These are phyloP conservation scores for Ceriagrion tenellum DNA, from an alignment of 2,888 invertebrate species.

Conservation along the genomic window DNA sequence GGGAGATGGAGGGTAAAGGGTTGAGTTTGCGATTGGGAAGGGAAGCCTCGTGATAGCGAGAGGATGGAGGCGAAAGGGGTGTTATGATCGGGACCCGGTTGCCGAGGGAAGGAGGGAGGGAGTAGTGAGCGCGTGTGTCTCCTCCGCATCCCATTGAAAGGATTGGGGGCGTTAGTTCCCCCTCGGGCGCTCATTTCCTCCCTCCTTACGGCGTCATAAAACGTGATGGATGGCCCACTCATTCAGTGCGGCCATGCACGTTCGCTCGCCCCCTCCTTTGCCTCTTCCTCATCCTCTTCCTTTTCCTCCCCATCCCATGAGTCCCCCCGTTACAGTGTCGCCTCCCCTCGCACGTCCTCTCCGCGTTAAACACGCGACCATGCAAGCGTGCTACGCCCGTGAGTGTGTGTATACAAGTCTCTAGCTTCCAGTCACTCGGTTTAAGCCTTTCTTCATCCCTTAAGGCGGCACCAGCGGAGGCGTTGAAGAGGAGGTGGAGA, in stretches of 20 bases:
- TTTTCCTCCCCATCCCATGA: conserved; percentile 71
- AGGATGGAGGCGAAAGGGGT: neutral
- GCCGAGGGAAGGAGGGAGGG: neutral
- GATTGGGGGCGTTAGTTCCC: conserved; percentile 4
- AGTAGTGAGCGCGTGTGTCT: neutral
- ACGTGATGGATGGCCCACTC: conserved; percentile 52
- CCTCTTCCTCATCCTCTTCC: conserved; percentile 4
- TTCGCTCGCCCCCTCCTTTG: neutral
- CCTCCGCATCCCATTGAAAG: conserved; percentile 14
- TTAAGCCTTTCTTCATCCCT: neutral
- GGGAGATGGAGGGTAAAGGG: neutral
- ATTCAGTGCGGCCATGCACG: conserved; percentile 36
- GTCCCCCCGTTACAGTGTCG: conserved; percentile 75
- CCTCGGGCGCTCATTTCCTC: conserved; percentile 69
- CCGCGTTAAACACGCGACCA: conserved; percentile 70
- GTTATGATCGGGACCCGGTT: neutral
- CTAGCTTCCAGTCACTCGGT: neutral
- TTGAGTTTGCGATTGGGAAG: neutral
- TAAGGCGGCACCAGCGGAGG: neutral
- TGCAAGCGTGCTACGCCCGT: neutral
- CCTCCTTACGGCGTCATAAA: conserved; percentile 63
- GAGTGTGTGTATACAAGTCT: neutral
- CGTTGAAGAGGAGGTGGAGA: neutral
- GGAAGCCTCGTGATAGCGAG: neutral
- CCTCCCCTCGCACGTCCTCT: conserved; percentile 74